These are phyloP conservation scores for Rhopalosiphum nymphaeae DNA, from an alignment of 2,888 invertebrate genomes.

Conservation along the genomic window DNA sequence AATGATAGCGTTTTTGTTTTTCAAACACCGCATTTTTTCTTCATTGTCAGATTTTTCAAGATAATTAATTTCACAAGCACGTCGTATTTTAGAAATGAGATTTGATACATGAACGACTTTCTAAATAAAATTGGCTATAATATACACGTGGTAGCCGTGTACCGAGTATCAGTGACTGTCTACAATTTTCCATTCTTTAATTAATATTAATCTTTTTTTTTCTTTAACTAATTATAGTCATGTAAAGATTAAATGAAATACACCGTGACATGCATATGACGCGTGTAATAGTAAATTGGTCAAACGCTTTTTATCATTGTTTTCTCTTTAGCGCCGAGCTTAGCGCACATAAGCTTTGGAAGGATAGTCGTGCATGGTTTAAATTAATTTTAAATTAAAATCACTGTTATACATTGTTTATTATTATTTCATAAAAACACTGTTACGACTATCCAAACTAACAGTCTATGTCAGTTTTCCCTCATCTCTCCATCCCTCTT, in stretches of 20 bases:
- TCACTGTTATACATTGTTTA: background rate
- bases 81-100: background rate
- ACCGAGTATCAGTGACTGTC: background rate
- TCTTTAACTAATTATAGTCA: background rate
- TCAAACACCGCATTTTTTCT: background rate
- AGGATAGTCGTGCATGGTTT: background rate
- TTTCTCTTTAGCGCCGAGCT: background rate
- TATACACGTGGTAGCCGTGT: background rate
- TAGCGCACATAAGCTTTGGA: background rate
- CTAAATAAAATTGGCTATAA: background rate
- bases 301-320: background rate
- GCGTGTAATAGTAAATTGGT: background rate
- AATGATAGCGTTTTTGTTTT: background rate
- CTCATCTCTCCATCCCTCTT: background rate
- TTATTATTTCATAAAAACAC: background rate
- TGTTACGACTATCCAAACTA: background rate
- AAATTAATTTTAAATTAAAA: constrained; percentile 39
- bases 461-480: background rate
- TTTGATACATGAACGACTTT: background rate
- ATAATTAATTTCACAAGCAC: background rate
- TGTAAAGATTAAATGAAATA: constrained; percentile 2
- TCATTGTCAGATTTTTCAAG: background rate
- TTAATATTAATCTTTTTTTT: background rate
- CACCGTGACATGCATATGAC: background rate
- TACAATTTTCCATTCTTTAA: background rate